Evolutionary conservation across 2,888 invertebrate genomes (phyloP).

Genomic region (Drosophila melanosoma): DNA sequence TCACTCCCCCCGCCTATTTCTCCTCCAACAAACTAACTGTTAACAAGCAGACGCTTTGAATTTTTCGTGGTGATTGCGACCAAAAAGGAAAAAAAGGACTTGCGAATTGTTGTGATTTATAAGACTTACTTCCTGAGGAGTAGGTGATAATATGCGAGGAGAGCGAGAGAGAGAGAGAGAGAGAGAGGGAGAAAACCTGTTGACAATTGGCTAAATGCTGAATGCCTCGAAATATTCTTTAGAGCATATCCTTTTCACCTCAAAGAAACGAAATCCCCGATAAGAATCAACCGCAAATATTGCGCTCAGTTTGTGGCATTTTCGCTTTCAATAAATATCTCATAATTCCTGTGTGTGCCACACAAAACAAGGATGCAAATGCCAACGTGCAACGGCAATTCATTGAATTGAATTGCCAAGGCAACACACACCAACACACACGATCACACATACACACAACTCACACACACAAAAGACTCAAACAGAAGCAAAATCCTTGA

Average conservation of each 20-base stretch:
- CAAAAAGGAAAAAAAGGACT: constrained; percentile 14
- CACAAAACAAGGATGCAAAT: constrained; percentile 52
- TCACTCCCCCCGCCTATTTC: neutral
- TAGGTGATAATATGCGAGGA: constrained; percentile 52
- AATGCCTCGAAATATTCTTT: neutral
- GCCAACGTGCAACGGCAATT: constrained; percentile 27
- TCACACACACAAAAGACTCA: constrained; percentile 28
- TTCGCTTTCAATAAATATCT: constrained; percentile 55
- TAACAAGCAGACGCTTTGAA: constrained; percentile 50
- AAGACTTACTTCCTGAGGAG: constrained; percentile 19
- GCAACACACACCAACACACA: constrained; percentile 22
- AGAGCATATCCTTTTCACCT: neutral
- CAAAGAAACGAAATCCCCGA: constrained; percentile 22
- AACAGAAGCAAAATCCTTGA: constrained; percentile 52
- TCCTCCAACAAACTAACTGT: constrained; percentile 27
- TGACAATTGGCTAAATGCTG: constrained; percentile 10
- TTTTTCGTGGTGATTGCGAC: constrained; percentile 31
- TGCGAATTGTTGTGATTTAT: constrained; percentile 32
- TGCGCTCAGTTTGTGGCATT: constrained; percentile 24
- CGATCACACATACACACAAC: constrained; percentile 8
- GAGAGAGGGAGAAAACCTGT: constrained; percentile 25
- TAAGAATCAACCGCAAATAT: constrained; percentile 29
- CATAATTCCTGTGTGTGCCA: constrained; percentile 53
- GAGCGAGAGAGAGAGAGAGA: neutral
- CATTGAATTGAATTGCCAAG: constrained; percentile 36